phyloP scores from a whole-genome alignment of 1,140 invertebrate genomes.

The Agraylea sexmaculata region DNA sequence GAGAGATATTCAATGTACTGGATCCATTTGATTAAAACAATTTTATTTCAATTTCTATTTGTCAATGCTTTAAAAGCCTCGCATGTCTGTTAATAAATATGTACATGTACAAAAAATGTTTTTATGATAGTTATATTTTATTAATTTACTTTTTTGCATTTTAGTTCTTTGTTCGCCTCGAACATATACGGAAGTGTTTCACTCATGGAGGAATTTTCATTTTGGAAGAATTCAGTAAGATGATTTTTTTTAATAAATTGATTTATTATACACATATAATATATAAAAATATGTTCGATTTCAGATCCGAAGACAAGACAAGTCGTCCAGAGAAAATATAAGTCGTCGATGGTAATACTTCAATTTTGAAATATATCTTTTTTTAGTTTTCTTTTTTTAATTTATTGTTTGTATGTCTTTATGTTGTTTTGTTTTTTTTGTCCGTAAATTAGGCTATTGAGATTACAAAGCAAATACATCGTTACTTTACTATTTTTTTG shows the following conservation, averaged over 20 bases:
- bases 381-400: slow-evolving; percentile 11
- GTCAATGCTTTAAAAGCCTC: no score
- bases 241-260: slow-evolving; percentile 1
- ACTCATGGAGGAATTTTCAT: slow-evolving; percentile 98
- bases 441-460: no score
- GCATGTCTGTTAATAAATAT: neutral
- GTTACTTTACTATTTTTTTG: no score
- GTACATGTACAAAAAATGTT: slow-evolving; percentile 1
- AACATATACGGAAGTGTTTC: slow-evolving; percentile 99
- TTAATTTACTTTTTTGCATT: slow-evolving; percentile 40
- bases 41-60: no score
- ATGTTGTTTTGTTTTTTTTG: slow-evolving; percentile 6
- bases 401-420: neutral
- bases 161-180: slow-evolving; percentile 98
- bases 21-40: no score
- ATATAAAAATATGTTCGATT: slow-evolving; percentile 29
- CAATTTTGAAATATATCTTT: slow-evolving; percentile 1
- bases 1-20: no score
- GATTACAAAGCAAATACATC: no score
- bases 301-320: slow-evolving; percentile 95
- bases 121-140: slow-evolving; percentile 11
- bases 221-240: slow-evolving; percentile 98
- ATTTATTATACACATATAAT: neutral
- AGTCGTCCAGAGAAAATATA: slow-evolving; percentile 92
- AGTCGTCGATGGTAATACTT: slow-evolving; percentile 91